Conservation (phyloP, 2,113 vertebrate species). For the Cyprinus carpio region DNA sequence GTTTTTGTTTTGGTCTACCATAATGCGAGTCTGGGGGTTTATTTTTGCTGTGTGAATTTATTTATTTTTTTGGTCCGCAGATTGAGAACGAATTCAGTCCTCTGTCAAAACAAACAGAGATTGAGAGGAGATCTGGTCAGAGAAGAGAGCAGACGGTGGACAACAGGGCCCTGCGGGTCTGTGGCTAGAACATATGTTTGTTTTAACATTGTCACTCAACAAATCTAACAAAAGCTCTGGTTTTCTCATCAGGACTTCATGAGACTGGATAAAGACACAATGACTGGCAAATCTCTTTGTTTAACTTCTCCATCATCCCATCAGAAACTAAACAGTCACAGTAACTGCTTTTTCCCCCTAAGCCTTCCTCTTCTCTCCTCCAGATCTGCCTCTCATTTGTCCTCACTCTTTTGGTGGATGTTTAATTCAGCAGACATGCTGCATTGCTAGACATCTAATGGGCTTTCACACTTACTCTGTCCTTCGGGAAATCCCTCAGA, state of each 20-base stretch:
- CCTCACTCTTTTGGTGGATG: background rate
- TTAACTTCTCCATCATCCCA: constrained; percentile 56
- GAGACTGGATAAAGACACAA: constrained; percentile 52
- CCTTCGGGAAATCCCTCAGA: constrained; percentile 32
- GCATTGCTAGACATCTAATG: constrained; percentile 17
- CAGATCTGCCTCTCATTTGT: background rate
- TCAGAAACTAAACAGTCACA: constrained; percentile 36
- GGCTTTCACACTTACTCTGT: background rate
- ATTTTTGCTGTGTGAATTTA: background rate
- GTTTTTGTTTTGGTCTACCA: background rate
- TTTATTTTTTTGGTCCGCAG: constrained; percentile 30
- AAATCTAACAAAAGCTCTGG: constrained; percentile 5
- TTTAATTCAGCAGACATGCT: constrained; percentile 33
- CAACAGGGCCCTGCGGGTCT: constrained; percentile 62
- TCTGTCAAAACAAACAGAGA: constrained; percentile 59
- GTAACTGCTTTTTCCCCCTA: constrained; percentile 29
- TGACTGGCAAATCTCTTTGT: constrained; percentile 51
- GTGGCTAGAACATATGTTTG: constrained; percentile 46
- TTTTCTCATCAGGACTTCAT: constrained; percentile 49
- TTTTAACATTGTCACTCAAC: background rate
- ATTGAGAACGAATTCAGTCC: constrained; percentile 46
- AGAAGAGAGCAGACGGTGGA: constrained; percentile 49
- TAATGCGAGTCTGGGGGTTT: background rate
- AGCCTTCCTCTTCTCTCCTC: background rate
- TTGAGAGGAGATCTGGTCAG: constrained; percentile 61